Evolutionary conservation across 2,888 invertebrate genomes (phyloP).

Genomic region (Tolmerus cingulatus): DNA sequence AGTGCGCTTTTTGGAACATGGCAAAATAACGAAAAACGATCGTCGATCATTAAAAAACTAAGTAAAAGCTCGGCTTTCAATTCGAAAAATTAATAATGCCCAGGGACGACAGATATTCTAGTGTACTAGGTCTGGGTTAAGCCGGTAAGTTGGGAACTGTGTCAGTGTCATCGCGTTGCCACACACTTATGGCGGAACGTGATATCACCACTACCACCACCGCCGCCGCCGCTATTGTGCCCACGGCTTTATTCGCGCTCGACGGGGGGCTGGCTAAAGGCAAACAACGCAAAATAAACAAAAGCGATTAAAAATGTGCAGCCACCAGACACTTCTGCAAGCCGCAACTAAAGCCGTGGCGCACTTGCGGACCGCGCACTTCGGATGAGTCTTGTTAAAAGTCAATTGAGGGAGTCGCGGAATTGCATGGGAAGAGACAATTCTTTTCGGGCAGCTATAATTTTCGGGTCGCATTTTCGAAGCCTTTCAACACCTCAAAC

Average conservation of each 20-base stretch:
- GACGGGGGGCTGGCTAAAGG: background rate
- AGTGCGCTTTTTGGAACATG: background rate
- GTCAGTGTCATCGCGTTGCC: conserved; percentile 47
- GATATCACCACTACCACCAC: conserved; percentile 6
- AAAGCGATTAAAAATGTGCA: background rate
- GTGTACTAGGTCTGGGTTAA: conserved; percentile 51
- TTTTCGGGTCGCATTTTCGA: background rate
- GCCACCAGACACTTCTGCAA: background rate
- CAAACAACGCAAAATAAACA: background rate
- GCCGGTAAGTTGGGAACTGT: conserved; percentile 46
- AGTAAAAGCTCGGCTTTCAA: background rate
- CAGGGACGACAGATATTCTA: conserved; percentile 45
- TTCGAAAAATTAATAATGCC: background rate
- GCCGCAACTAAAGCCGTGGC: background rate
- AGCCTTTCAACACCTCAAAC: background rate
- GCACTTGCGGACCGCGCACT: background rate
- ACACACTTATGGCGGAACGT: conserved; percentile 13
- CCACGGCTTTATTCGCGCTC: background rate
- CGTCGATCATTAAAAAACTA: background rate
- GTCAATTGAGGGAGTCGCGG: background rate
- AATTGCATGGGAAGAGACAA: background rate
- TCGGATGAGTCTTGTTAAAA: background rate
- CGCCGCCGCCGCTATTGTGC: background rate
- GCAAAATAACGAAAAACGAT: background rate
- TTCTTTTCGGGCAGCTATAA: background rate